Base-by-base conservation (phyloP, 1,140 invertebrate species). In the Eufriesea mexicana region DNA sequence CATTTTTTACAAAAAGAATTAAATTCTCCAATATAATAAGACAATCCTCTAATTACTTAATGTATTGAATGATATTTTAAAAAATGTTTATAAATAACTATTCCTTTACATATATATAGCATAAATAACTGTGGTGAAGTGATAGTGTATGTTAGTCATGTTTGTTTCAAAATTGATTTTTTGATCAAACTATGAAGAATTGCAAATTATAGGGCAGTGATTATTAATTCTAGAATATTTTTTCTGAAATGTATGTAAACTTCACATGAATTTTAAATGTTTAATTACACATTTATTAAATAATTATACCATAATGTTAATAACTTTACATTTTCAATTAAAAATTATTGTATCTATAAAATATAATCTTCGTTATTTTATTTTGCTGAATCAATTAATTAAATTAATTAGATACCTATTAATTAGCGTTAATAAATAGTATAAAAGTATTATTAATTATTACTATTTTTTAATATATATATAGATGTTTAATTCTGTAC, bases 401-500 rank as follows among this genome's bases (percentile, higher is more conserved):
- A 49, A 28, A 9, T 14, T 14, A 59, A 18, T 49, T 66, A 45
- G 20, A 2, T 10, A 14, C 47, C 6, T 45, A 8, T 7, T 68
- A 68, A 47, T 45, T 49, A 49, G 5, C 49, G 1, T 18, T 28
- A 25, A n/a, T 35, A 28, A 68, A 45, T 23, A 68, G 59, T 12
- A 28, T n/a, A 73, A 73, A 71, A 79, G 51, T 54, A 45, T 77
- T 23, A 23, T 57, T 25, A 42, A 79, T 23, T 68, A 68, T 54
- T 51, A 20, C 9, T 42, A 12, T 67, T 28, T 35, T 47, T 16
- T 55, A 35, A 47, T 73, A 49, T 51, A 47, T 73, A 28, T 35
- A 57, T 84, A 94, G 94, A 94, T 94, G 94, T 94, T 94, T 85
- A 91, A 92, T 87, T 92, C 93, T 75, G 84, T 94, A 77, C 93